phyloP scores from a whole-genome alignment of 2,113 vertebrate genomes.

The Catharus minimus region DNA sequence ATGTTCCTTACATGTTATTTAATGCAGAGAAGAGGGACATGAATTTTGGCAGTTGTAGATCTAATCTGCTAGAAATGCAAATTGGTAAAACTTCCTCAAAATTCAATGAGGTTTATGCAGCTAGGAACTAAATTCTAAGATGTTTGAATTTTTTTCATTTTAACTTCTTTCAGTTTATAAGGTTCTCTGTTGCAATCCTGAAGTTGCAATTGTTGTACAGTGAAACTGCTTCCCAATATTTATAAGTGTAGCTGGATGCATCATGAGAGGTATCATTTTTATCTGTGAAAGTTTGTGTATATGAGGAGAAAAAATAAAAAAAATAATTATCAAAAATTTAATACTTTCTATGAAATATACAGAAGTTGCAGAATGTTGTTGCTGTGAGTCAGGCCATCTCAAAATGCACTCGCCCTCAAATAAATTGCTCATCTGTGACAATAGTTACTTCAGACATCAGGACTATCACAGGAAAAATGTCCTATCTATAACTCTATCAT shows the following conservation, averaged over 20 bases:
- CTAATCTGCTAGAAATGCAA: neutral
- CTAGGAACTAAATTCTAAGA: neutral
- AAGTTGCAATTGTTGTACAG: neutral
- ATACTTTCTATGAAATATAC: neutral
- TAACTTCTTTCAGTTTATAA: neutral
- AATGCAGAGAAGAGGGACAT: neutral
- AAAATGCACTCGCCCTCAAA: neutral
- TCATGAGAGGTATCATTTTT: neutral
- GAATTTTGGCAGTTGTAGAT: neutral
- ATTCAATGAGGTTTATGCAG: neutral
- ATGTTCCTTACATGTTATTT: neutral
- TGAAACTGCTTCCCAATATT: neutral
- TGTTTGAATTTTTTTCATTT: neutral
- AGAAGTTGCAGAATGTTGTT: neutral
- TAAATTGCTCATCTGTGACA: neutral
- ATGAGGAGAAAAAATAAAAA: neutral
- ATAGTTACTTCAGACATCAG: neutral
- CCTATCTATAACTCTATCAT: neutral
- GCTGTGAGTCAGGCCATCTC: neutral
- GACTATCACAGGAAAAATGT: neutral
- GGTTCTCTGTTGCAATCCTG: neutral
- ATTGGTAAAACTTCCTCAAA: neutral
- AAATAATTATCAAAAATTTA: rapidly evolving
- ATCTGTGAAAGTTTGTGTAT: neutral
- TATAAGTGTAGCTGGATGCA: neutral